phyloP scores from a whole-genome alignment of 2,797 vertebrate genomes.

The Coregonus ussuriensis region DNA sequence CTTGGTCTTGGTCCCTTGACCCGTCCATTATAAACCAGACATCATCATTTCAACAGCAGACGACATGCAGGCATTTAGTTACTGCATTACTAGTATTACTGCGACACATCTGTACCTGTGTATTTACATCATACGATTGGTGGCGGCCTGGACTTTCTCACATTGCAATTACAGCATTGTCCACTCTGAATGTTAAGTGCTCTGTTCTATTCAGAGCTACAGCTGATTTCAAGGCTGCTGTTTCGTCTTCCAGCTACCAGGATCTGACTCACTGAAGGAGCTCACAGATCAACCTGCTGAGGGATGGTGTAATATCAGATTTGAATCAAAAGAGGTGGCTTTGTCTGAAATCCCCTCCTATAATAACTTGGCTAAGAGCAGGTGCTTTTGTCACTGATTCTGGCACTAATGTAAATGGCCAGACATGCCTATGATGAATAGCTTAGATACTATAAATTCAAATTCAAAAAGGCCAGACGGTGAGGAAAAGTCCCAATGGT shows the following conservation, averaged over 20 bases:
- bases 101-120: not conserved
- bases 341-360: conserved; percentile 35
- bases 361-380: conserved; percentile 34
- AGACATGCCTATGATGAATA: conserved; percentile 54
- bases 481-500: conserved; percentile 76
- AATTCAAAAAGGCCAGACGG: conserved; percentile 54
- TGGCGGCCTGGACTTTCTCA: not conserved
- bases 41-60: not conserved
- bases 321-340: conserved; percentile 40
- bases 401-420: conserved; percentile 55
- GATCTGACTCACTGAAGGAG: not conserved
- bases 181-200: conserved; percentile 1
- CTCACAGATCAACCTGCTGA: conserved; percentile 16
- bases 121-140: not conserved
- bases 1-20: not conserved
- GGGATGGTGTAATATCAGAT: conserved; percentile 42
- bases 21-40: conserved; percentile 15
- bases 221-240: not conserved
- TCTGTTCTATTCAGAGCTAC: not conserved
- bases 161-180: not conserved
- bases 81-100: not conserved
- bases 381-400: conserved; percentile 28
- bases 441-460: conserved; percentile 6
- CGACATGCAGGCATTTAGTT: not conserved
- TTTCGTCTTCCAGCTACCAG: not conserved